Base-by-base conservation (phyloP, 2,888 invertebrate genomes). In the Papilio gigon region DNA sequence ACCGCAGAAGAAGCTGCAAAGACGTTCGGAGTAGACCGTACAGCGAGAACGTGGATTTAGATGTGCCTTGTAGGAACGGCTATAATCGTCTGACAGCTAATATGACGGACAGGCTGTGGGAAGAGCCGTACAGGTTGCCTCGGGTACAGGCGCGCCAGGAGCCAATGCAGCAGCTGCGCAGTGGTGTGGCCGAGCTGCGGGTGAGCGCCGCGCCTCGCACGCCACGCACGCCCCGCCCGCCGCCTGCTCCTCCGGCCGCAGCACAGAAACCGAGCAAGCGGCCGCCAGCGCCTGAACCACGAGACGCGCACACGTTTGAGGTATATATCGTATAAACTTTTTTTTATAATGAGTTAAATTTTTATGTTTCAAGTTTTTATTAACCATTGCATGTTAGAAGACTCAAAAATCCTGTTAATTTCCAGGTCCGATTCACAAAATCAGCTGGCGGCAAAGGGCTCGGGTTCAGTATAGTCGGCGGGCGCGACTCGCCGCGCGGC, bases 401-500 rank as follows among this genome's bases (percentile, higher is more conserved):
- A 25, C 12, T 50, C 9, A 53, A 59, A 59, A 22, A 11, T 2
- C 4, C 2, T 17, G 2, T 11, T 35, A 62, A 47, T 25, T 82
- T 82, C 50, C 85, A 93, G 91, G 94, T 95, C 71, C 93, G 93
- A 71, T 95, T 95, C 80, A 93, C 94, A 68, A 97, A 97, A 84
- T 97, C 97, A 59, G 95, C 95, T 2, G 96, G 97, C 14, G 95
- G 95, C 72, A 97, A 97, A 86, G 96, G 96, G 40, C 93, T 97
- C 25, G 97, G 97, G 20, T 97, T 97, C 88, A 97, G 97, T 76
- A 96, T 97, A 75, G 97, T 97, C 22, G 98, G 97, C 14, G 97
- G 97, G 1, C 94, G 94, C 65, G 97, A 97, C 83, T 97, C 97
- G 14, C 96, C 97, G 1, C 94, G 95, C 73, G 97, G 97, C 0